Evolutionary conservation across 2,797 vertebrate species (phyloP), one percentile per base, ranked within the genome.

Genomic region (Staurois parvus): DNA sequence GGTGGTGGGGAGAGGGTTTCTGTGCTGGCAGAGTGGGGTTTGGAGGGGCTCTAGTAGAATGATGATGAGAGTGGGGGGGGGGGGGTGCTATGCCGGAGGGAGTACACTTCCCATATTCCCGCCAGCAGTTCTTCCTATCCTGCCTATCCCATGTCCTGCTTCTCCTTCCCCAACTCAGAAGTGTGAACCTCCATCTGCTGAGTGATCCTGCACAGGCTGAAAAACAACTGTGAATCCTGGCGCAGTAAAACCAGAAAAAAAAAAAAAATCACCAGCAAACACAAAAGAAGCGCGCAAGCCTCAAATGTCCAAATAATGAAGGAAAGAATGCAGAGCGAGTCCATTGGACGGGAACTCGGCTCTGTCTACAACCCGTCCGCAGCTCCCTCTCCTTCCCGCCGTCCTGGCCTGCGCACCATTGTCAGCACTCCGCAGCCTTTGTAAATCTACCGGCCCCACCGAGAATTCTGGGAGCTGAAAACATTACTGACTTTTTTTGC

Each of bases 171-270:
- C 3, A 21, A 9, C 26, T 12, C 24, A 37, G 59, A 24, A 64
- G 10, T 24, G 37, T 30, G 37, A 40, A 13, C 40, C 42, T 79
- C 12, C 78, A 52, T 70, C 78, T 70, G 78, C 40, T 30, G 62
- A 69, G 28, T 45, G 28, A 52, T 5, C 28, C 62, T 26, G 42
- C 67, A 42, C 88, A 83, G 9, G 11, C 64, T 78, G 77, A 12
- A 45, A 84, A 83, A 87, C 88, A 90, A 83, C 67, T 86, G 48
- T 78, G 42, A 67, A 56, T 66, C 70, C 78, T 80, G 78, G 40
- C 67, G 19, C 29, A 70, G 78, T 80, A 70, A 70, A 56, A 70
- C 40, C 68, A 52, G 32, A 70, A 70, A 56, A 70, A 80, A 32
- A 80, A 80, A 9, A 37, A 37, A 37, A 10, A 37, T 70, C 15